These are phyloP conservation scores for Halichoeres trimaculatus DNA, from an alignment of 2,113 vertebrate genomes.

Conservation along the genomic window DNA sequence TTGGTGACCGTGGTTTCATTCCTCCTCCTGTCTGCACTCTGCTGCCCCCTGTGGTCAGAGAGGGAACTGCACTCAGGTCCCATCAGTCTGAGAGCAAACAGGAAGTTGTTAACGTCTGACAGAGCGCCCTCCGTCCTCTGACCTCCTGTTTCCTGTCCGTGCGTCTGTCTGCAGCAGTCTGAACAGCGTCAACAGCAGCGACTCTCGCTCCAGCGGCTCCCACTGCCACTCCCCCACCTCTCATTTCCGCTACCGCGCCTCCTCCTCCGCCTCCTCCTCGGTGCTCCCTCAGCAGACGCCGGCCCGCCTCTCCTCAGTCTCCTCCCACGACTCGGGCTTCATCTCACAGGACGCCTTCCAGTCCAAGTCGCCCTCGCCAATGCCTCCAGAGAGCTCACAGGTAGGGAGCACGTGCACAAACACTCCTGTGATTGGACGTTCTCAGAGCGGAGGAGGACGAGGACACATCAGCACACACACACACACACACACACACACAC, in stretches of 20 bases:
- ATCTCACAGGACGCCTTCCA: slow-evolving; percentile 97
- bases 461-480: too few species aligned
- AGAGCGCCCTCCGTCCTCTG: too few species aligned
- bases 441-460: too few species aligned
- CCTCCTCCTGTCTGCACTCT: too few species aligned
- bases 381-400: slow-evolving; percentile 91
- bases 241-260: slow-evolving; percentile 93
- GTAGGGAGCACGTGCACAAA: slow-evolving; percentile 49
- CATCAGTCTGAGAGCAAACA: too few species aligned
- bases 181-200: slow-evolving; percentile 98
- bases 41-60: too few species aligned
- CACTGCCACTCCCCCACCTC: slow-evolving; percentile 95
- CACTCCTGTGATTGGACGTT: too few species aligned
- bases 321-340: slow-evolving; percentile 97
- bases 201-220: slow-evolving; percentile 94
- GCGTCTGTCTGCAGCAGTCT: slow-evolving; percentile 89
- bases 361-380: slow-evolving; percentile 94
- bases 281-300: slow-evolving; percentile 92
- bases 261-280: slow-evolving; percentile 92
- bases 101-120: too few species aligned
- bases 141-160: too few species aligned
- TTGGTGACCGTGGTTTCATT: too few species aligned
- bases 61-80: too few species aligned
- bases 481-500: too few species aligned
- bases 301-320: slow-evolving; percentile 92